Conservation (phyloP, 2,888 invertebrate species). For the Eristalis arbustorum region DNA sequence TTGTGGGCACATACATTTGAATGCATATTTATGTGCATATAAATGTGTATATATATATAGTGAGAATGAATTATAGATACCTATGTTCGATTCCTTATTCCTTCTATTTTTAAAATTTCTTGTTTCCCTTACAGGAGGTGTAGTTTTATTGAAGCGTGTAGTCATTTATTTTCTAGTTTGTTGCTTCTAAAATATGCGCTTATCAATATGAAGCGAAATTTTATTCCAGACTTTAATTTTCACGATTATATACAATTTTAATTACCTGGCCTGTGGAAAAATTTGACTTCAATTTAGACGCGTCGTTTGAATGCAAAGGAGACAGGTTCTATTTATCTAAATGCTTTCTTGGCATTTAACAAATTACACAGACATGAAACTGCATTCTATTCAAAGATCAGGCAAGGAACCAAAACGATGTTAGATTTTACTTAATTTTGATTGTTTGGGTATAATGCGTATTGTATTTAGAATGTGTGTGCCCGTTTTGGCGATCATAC, state of each 20-base stretch:
- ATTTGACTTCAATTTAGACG: no score
- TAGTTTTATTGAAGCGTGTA: background rate
- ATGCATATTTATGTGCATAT: background rate
- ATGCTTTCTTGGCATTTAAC: no score
- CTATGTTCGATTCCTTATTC: constrained; percentile 25
- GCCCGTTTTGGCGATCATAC: no score
- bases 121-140: background rate
- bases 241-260: background rate
- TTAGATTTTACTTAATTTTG: no score
- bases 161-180: background rate
- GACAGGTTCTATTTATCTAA: background rate
- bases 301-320: no score
- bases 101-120: constrained; percentile 34
- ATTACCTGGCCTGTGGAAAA: background rate
- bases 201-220: background rate
- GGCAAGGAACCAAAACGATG: no score
- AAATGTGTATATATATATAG: constrained; percentile 1
- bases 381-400: no score
- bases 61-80: constrained; percentile 30
- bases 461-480: no score
- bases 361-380: no score
- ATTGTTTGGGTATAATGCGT: no score
- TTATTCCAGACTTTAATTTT: background rate
- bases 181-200: background rate
- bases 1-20: background rate